Evolutionary conservation across 1,140 invertebrate genomes (phyloP).

Genomic region (Drosophila subpulchrella): DNA sequence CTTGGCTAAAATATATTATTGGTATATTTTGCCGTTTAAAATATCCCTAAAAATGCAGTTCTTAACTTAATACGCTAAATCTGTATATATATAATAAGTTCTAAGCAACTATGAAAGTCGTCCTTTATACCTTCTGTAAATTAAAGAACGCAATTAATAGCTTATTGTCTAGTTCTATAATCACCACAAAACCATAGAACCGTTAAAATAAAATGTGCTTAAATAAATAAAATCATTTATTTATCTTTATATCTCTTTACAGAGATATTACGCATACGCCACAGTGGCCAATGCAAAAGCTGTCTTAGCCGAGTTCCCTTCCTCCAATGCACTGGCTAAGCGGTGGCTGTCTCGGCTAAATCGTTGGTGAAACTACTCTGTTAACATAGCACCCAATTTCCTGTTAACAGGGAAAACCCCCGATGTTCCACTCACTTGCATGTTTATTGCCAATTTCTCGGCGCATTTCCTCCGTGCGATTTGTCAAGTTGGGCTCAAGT

Average conservation of each 20-base stretch:
- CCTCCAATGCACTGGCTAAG: background rate
- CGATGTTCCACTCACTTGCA: slow-evolving; percentile 83
- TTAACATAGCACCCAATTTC: slow-evolving; percentile 3
- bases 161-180: too few relatives aligned
- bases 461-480: slow-evolving; percentile 83
- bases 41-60: too few relatives aligned
- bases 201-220: too few relatives aligned
- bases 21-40: too few relatives aligned
- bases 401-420: background rate
- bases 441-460: slow-evolving; percentile 85
- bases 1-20: too few relatives aligned
- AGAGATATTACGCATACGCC: slow-evolving; percentile 18
- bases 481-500: slow-evolving; percentile 56
- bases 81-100: too few relatives aligned
- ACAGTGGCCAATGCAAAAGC: slow-evolving; percentile 13
- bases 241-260: background rate
- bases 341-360: slow-evolving; percentile 51
- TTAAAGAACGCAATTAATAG: too few relatives aligned
- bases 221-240: background rate
- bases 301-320: slow-evolving; percentile 9
- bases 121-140: too few relatives aligned
- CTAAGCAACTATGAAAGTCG: too few relatives aligned
- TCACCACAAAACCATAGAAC: too few relatives aligned
- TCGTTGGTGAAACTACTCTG: slow-evolving; percentile 50
- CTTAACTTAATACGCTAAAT: too few relatives aligned